Conservation (phyloP, 2,797 vertebrate species). For the Lerista edwardsae region DNA sequence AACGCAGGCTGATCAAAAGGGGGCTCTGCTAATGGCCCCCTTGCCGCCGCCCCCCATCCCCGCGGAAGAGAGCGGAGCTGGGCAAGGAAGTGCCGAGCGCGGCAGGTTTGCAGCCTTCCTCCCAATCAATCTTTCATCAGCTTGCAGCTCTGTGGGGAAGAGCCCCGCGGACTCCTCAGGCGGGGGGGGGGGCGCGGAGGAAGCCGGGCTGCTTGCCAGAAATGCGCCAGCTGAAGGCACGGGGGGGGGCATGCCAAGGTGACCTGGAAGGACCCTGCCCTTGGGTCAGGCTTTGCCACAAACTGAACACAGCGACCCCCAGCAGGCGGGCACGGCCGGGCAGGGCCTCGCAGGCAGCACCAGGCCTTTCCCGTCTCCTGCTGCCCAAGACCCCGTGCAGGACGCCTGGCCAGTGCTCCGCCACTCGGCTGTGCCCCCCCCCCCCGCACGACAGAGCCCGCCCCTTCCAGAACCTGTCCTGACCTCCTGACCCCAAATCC, state of each 20-base stretch:
- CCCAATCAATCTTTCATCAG: constrained; percentile 29
- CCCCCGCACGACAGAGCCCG: no score
- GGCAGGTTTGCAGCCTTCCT: constrained; percentile 10
- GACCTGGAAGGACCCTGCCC: not conserved
- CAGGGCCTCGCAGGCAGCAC: no score
- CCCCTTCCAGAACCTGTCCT: no score
- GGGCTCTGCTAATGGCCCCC: constrained; percentile 4
- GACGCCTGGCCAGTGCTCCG: no score
- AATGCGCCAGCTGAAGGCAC: not conserved
- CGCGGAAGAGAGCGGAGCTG: not conserved
- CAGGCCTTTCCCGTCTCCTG: no score
- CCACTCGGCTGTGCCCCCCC: no score
- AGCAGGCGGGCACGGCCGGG: no score
- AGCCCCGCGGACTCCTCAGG: not conserved
- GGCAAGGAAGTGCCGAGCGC: not conserved
- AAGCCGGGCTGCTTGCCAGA: not conserved
- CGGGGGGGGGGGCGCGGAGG: not conserved
- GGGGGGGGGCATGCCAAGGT: not conserved
- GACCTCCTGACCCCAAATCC: no score
- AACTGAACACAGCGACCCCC: not conserved
- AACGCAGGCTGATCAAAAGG: constrained; percentile 21
- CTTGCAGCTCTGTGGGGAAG: not conserved
- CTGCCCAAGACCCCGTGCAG: no score
- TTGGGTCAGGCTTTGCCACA: not conserved
- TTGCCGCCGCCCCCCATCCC: not conserved